phyloP scores from a whole-genome alignment of 2,888 invertebrate genomes.

The Xiphydria camelus region DNA sequence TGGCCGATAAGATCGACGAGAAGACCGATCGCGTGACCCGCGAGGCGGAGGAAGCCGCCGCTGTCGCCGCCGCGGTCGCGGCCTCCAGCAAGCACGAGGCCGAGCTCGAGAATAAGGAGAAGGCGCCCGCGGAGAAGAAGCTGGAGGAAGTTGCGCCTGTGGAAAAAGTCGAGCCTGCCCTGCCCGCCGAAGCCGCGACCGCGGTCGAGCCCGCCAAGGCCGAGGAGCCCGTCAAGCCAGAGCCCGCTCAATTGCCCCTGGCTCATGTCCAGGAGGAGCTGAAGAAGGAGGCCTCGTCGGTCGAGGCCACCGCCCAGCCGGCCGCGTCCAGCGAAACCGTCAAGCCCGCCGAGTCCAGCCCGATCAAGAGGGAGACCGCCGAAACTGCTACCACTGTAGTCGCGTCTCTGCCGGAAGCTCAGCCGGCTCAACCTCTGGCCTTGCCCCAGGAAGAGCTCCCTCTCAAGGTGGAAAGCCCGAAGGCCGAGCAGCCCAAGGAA shows the following conservation, averaged over 20 bases:
- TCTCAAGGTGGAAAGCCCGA: neutral
- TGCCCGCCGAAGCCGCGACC: conserved; percentile 28
- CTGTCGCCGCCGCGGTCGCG: conserved; percentile 12
- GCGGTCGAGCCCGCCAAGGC: conserved; percentile 27
- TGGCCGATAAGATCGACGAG: conserved; percentile 49
- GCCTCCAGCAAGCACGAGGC: conserved; percentile 4
- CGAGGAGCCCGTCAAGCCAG: conserved; percentile 4
- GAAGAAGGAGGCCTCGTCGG: too few relatives aligned
- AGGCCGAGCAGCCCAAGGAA: neutral
- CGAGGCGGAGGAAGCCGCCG: conserved; percentile 41
- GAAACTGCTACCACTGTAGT: neutral
- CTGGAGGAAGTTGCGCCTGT: conserved; percentile 9
- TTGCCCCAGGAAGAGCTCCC: neutral
- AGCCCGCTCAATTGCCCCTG: neutral
- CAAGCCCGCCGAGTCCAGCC: conserved; percentile 2
- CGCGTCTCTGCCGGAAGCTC: too few relatives aligned
- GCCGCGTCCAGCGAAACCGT: neutral
- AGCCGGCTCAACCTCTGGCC: neutral
- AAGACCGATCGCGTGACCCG: conserved; percentile 47
- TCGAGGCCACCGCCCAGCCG: neutral
- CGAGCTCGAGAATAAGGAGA: conserved; percentile 21
- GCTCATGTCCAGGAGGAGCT: neutral
- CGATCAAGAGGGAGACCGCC: neutral
- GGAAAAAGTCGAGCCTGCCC: conserved; percentile 21
- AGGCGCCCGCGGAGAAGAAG: conserved; percentile 21